Percentiles rank a stretch among this genome's conserved stretches.
Evolutionary conservation across 2,888 invertebrate species (phyloP).

Genomic region (Leptopilina syphax): DNA sequence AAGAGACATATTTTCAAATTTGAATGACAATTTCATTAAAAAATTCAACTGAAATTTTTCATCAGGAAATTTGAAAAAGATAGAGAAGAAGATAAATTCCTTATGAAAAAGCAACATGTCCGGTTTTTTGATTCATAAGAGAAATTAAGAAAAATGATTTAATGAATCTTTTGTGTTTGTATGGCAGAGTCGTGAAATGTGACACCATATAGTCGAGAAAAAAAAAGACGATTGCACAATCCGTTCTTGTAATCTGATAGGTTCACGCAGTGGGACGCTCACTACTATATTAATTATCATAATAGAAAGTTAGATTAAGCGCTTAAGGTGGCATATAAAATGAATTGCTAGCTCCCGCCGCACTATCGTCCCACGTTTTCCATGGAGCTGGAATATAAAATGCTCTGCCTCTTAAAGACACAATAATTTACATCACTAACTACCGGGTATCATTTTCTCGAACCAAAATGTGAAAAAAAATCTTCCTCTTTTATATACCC

Average conservation of each 20-base stretch:
- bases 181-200: conserved; percentile 44
- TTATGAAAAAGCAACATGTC: not conserved
- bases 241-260: conserved; percentile 49
- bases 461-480: not conserved
- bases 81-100: too few species aligned
- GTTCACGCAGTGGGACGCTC: conserved; percentile 43
- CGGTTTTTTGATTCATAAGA: not conserved
- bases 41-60: too few species aligned
- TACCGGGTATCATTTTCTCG: conserved; percentile 16
- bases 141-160: conserved; percentile 27
- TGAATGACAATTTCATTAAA: too few species aligned
- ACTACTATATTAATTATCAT: conserved; percentile 47
- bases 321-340: conserved; percentile 33
- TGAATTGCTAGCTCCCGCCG: conserved; percentile 43
- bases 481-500: not conserved
- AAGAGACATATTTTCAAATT: too few species aligned
- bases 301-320: conserved; percentile 41
- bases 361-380: conserved; percentile 30
- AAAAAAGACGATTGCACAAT: conserved; percentile 36
- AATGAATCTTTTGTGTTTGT: conserved; percentile 23
- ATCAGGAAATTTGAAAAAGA: too few species aligned
- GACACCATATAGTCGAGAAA: conserved; percentile 29
- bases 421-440: conserved; percentile 34
- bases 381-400: conserved; percentile 8
- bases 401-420: not conserved